phyloP scores from a whole-genome alignment of 1,140 invertebrate genomes.

The Aphelenchoides fujianensis region DNA sequence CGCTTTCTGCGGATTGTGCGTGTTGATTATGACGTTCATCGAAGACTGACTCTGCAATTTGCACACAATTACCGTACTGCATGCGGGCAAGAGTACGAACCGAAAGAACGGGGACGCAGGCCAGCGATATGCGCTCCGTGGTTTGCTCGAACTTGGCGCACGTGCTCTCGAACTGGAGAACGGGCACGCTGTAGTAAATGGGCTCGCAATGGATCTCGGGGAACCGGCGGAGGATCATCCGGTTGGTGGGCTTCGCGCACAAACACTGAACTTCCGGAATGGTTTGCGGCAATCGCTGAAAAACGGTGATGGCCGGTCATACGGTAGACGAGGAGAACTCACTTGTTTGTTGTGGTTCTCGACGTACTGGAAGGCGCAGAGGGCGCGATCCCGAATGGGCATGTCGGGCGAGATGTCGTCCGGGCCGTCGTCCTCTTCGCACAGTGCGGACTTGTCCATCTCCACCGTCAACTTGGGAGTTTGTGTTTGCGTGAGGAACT shows the following conservation, averaged over 20 bases:
- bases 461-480: background rate
- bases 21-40: background rate
- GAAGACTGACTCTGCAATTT: background rate
- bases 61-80: slow-evolving; percentile 5
- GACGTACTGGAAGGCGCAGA: slow-evolving; percentile 21
- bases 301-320: background rate
- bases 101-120: slow-evolving; percentile 15
- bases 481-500: slow-evolving; percentile 16
- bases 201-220: slow-evolving; percentile 14
- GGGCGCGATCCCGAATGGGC: slow-evolving; percentile 21
- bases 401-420: slow-evolving; percentile 30
- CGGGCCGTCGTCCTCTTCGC: slow-evolving; percentile 18
- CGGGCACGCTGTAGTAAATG: slow-evolving; percentile 27
- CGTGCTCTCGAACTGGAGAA: slow-evolving; percentile 19
- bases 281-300: slow-evolving; percentile 29
- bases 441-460: slow-evolving; percentile 14
- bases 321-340: background rate
- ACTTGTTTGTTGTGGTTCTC: slow-evolving; percentile 29
- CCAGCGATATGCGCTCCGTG: slow-evolving; percentile 22
- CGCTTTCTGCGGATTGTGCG: background rate
- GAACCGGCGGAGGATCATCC: slow-evolving; percentile 20
- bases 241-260: slow-evolving; percentile 20
- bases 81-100: background rate
- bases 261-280: slow-evolving; percentile 23
- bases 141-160: slow-evolving; percentile 14